Conservation (phyloP, 2,113 vertebrate genomes). For the Todiramphus chloris region DNA sequence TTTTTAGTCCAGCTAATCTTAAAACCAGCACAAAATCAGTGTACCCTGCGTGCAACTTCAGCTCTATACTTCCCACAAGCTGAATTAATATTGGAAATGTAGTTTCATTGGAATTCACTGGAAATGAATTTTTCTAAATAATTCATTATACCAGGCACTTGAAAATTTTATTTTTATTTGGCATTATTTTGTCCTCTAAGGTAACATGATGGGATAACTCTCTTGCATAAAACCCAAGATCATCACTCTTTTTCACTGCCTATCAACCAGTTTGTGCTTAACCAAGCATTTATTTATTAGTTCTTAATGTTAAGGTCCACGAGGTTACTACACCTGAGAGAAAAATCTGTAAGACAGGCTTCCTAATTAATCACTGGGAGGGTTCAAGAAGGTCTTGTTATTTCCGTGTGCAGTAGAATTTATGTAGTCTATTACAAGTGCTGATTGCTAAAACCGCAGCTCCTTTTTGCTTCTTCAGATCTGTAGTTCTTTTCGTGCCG, state of each 20-base stretch:
- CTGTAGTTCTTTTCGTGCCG: neutral
- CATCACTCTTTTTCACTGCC: conserved; percentile 70
- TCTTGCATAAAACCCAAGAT: conserved; percentile 64
- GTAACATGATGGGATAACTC: conserved; percentile 59
- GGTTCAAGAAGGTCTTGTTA: conserved; percentile 68
- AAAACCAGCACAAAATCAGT: neutral
- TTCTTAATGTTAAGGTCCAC: conserved; percentile 72
- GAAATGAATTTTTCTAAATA: conserved; percentile 20
- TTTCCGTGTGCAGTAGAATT: conserved; percentile 69
- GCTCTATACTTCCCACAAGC: neutral
- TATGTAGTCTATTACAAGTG: conserved; percentile 42
- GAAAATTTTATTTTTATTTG: conserved; percentile 60
- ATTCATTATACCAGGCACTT: conserved; percentile 24
- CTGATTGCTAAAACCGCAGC: conserved; percentile 43
- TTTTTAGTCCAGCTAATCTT: neutral
- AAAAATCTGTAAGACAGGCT: conserved; percentile 73
- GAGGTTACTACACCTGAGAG: conserved; percentile 76
- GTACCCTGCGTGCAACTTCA: neutral
- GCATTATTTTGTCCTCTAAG: conserved; percentile 67
- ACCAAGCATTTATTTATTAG: conserved; percentile 78
- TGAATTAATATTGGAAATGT: neutral
- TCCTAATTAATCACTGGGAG: conserved; percentile 76
- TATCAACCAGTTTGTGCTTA: conserved; percentile 74
- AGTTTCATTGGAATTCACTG: neutral
- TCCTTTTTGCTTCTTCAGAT: conserved; percentile 35